Evolutionary conservation across 2,888 invertebrate species (phyloP).

Genomic region (Orchesellides sinensis): DNA sequence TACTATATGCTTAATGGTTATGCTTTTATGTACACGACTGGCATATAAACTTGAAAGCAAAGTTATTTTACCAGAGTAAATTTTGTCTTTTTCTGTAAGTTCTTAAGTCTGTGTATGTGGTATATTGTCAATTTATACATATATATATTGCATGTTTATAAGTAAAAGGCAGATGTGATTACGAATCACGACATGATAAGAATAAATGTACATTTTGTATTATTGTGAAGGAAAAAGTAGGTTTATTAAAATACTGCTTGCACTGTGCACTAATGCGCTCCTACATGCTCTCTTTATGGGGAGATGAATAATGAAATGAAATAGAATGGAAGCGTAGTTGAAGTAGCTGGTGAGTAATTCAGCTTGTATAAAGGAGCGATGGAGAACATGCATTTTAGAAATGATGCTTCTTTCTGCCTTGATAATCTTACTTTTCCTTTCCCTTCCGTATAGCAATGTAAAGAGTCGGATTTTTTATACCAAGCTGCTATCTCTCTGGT

Average conservation of each 20-base stretch:
- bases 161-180: conserved; percentile 36
- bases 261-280: conserved; percentile 10
- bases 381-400: conserved; percentile 32
- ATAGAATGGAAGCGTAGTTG: not conserved
- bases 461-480: not conserved
- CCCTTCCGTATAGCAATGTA: not conserved
- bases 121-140: too few relatives aligned
- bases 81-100: not conserved
- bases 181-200: not conserved
- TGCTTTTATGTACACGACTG: not conserved
- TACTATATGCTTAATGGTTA: not conserved
- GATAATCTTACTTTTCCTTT: conserved; percentile 51
- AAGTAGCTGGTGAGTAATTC: not conserved
- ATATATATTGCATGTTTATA: not conserved
- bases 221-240: conserved; percentile 22
- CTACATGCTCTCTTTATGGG: too few relatives aligned
- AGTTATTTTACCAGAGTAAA: conserved; percentile 28
- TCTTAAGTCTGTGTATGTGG: not conserved
- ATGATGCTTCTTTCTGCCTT: conserved; percentile 40
- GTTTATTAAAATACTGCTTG: conserved; percentile 30
- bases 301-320: not conserved
- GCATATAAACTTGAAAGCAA: too few relatives aligned
- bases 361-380: too few relatives aligned
- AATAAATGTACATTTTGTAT: not conserved
- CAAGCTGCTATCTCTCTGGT: conserved; percentile 27